Base-by-base conservation (phyloP, 64 coral and sea anemone species). In the Stichodactyla mertensii region DNA sequence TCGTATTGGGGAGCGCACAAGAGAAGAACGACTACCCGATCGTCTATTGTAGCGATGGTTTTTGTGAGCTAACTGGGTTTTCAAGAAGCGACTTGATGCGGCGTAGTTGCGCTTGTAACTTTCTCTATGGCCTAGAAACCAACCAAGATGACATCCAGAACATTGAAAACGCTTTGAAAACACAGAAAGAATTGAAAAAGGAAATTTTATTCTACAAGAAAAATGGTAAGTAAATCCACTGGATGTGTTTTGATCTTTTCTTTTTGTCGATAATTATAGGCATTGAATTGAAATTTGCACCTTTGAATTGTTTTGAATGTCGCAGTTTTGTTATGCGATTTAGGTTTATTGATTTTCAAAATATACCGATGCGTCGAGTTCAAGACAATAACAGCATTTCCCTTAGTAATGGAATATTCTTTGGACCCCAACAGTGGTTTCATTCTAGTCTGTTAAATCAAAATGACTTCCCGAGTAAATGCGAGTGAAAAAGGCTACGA, bases 21-120 rank as follows among this genome's bases (percentile, higher is more conserved):
- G 94, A 96, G 56, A 90, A 93, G 81, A 96, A 96, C 80, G 77
- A 96, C 60, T 96, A 96, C 54, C 94, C 94, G 19, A 96, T 96
- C 79, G 94, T 96, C n/a, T 96, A 96, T 51, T 96, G 94, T 67
- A 96, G 94, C 54, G 94, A 96, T 90, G 94, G 94, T 16, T 96
- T 96, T 79, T 96, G 94, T 27, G 94, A 96, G 57, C 88, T 96
- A 28, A 96, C 94, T 27, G 94, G 94, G 8, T 96, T 96, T 87
- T 88, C 94, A 13, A 83, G 94, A 24, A 96, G 90, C 57, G 94
- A 96, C 19, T 78, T 96, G 0, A 96, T 96, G 94, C 78, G 94
- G 31, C 85, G 94, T 54, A 96, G 90, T 20, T 96, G 94, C 82
- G 89, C 85, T 6, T 96, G 94, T 82, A 85, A 78, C 52, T 96